A percentile compares a stretch with the other conserved stretches of the same genome.
Conservation (phyloP, 2,113 vertebrate genomes). For the Climacteris rufus region DNA sequence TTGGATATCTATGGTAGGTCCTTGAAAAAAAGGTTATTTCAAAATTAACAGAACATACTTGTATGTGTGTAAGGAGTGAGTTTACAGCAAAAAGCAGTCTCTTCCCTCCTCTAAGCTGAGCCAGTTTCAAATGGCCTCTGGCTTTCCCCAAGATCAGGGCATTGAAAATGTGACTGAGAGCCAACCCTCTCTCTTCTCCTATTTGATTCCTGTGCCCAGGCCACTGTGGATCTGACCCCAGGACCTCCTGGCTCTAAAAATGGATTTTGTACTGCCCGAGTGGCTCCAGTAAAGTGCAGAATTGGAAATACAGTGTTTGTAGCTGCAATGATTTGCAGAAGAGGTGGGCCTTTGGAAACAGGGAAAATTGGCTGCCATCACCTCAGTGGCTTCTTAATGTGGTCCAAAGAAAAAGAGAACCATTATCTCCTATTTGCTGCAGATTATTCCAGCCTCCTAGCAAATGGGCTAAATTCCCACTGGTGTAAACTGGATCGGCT, state of each 20-base stretch:
- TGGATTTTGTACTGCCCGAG: background rate
- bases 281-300: background rate
- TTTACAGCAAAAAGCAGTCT: background rate
- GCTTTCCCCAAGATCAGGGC: background rate
- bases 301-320: slow-evolving; percentile 17
- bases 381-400: background rate
- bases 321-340: slow-evolving; percentile 27
- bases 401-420: background rate
- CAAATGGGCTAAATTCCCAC: background rate
- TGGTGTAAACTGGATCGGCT: background rate
- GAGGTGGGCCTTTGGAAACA: background rate
- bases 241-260: slow-evolving; percentile 33
- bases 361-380: background rate
- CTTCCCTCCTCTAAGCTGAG: background rate
- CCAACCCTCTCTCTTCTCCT: background rate
- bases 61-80: background rate
- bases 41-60: background rate
- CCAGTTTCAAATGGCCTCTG: background rate
- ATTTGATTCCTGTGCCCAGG: background rate
- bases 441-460: background rate
- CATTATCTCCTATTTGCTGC: background rate
- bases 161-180: background rate
- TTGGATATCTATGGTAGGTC: background rate
- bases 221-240: slow-evolving; percentile 5
- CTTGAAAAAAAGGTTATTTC: background rate